Base-by-base conservation (phyloP, 2,888 invertebrate species). In the Epinotia brunnichana region DNA sequence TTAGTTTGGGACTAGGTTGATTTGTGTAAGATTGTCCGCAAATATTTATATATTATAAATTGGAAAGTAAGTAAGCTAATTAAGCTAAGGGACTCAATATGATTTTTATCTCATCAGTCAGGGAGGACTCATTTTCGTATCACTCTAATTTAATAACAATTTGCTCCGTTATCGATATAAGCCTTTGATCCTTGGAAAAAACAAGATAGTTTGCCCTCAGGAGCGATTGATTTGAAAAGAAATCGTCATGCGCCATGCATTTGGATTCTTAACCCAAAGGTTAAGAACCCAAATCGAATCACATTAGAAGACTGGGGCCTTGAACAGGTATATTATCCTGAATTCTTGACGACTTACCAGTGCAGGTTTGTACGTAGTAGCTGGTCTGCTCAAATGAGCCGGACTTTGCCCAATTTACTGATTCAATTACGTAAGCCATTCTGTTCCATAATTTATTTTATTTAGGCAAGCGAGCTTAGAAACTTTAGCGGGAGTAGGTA, bases 371-470 rank as follows among this genome's bases (percentile, higher is more conserved):
- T 51, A 24, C 53, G 15, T 4, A 11, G 15, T 44, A 44, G 44
- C 13, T 44, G 4, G 44, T 24, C 21, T 56, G 17, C 39, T 39
- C 44, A 60, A 67, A 62, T 21, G 39, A 67, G 59, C 17, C 13
- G 41, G 53, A n/a, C 44, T 54, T 62, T 62, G 17, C 51, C 56
- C 48, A 72, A 72, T 72, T 72, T 62, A 72, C 67, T 39, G 67
- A 72, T 68, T 67, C 67, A 72, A 72, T 72, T 72, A 68, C 39
- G 61, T 51, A 61, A 72, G 56, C 72, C 72, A 48, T 68, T 72
- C 54, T 48, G 48, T 61, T 72, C 24, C 29, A 72, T 72, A 66
- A 66, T 66, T 66, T 66, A 72, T 68, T 68, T 63, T 56, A 63
- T 63, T 63, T 67, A 57, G 48, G 41, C 29, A 41, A 48, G 44